Conservation (phyloP, 2,113 vertebrate species). For the Erythrocercus mccallii region DNA sequence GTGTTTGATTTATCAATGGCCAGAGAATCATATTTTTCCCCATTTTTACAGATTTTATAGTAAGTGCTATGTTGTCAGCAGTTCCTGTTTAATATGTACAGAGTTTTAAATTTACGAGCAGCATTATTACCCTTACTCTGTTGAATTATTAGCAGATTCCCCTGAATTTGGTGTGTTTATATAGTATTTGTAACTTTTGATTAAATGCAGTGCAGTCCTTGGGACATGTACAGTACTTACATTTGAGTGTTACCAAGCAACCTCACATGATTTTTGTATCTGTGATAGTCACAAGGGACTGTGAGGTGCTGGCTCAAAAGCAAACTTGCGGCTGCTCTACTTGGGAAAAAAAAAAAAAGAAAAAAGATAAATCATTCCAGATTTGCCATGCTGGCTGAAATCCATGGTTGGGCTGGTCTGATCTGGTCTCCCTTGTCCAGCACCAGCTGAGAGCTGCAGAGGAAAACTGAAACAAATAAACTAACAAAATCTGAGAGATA, state of each 20-base stretch:
- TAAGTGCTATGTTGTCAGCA: conserved; percentile 42
- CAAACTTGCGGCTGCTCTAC: background rate
- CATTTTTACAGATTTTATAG: conserved; percentile 22
- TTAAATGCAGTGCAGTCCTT: conserved; percentile 5
- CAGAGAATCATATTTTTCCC: background rate
- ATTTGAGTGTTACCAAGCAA: conserved; percentile 39
- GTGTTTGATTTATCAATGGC: conserved; percentile 40
- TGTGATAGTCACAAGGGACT: background rate
- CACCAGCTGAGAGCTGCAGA: conserved; percentile 7
- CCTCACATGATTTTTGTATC: conserved; percentile 10
- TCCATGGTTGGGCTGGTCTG: background rate
- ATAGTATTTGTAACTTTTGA: conserved; percentile 39
- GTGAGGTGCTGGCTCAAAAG: conserved; percentile 7
- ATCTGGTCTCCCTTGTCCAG: fast-evolving
- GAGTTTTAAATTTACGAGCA: conserved; percentile 30
- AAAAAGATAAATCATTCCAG: background rate
- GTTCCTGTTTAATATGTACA: conserved; percentile 14
- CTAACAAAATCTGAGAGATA: background rate
- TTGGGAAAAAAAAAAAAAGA: background rate
- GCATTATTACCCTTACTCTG: background rate
- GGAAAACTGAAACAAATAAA: background rate
- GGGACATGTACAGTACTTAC: background rate
- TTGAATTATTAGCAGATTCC: conserved; percentile 42
- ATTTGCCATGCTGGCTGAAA: background rate
- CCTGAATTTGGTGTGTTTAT: conserved; percentile 15